phyloP scores from a whole-genome alignment of 2,797 vertebrate genomes.

The Hybognathus amarus region DNA sequence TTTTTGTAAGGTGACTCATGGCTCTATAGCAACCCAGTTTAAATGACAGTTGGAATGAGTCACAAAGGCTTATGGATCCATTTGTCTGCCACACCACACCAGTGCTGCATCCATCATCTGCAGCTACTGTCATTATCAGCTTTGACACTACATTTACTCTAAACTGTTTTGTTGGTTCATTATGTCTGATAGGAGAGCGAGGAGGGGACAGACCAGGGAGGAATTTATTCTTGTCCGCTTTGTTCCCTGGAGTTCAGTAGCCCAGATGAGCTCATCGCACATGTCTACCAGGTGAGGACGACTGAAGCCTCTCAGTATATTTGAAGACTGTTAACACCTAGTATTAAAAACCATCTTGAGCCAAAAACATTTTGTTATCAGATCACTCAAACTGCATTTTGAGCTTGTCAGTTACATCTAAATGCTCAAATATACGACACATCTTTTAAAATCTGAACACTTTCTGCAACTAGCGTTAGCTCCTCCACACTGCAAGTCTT shows the following conservation, averaged over 20 bases:
- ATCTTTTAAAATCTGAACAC: neutral
- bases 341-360: neutral
- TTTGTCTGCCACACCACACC: constrained; percentile 33
- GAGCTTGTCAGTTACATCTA: neutral
- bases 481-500: neutral
- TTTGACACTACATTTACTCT: neutral
- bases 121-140: constrained; percentile 3
- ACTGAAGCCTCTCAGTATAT: constrained; percentile 45
- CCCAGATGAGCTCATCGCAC: constrained; percentile 92
- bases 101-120: constrained; percentile 32
- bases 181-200: constrained; percentile 75
- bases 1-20: constrained; percentile 68
- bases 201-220: constrained; percentile 71
- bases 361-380: neutral
- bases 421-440: neutral
- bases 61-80: constrained; percentile 54
- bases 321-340: neutral
- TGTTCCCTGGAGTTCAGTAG: constrained; percentile 92
- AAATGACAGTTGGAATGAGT: constrained; percentile 61
- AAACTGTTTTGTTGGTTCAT: constrained; percentile 40
- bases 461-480: neutral
- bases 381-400: neutral
- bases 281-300: constrained; percentile 91
- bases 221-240: constrained; percentile 87
- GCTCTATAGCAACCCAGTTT: constrained; percentile 61